Conservation (phyloP, 2,113 vertebrate genomes). For the Nannospalax galili region DNA sequence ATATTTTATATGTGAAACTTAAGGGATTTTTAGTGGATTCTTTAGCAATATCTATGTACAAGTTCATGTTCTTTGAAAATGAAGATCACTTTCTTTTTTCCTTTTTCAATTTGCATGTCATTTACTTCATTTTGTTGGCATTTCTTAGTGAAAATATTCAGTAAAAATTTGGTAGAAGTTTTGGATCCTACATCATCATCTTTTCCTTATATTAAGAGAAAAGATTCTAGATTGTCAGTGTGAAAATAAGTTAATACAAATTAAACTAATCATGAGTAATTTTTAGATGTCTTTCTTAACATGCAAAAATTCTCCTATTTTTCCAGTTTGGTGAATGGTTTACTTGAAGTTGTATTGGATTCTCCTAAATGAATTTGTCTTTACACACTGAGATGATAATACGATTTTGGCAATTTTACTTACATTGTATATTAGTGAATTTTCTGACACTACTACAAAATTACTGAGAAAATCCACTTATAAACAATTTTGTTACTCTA, state of each 20-base stretch:
- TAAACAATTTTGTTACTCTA: not conserved
- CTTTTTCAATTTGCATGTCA: not conserved
- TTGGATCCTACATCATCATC: not conserved
- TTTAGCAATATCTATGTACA: not conserved
- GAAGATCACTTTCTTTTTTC: not conserved
- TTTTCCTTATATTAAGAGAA: not conserved
- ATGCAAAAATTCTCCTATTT: not conserved
- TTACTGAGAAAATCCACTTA: not conserved
- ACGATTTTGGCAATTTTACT: not conserved
- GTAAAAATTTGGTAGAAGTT: no score
- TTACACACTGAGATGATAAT: not conserved
- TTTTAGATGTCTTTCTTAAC: not conserved
- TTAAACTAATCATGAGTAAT: no score
- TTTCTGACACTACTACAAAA: not conserved
- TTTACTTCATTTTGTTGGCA: not conserved
- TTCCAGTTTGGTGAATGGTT: not conserved
- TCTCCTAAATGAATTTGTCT: no score
- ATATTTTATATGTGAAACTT: not conserved
- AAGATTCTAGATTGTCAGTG: not conserved
- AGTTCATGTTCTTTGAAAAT: not conserved
- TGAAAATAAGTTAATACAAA: no score
- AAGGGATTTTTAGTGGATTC: not conserved
- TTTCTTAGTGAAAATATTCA: not conserved
- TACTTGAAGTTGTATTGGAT: not conserved
- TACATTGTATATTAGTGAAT: not conserved